Evolutionary conservation across 2,113 vertebrate species (phyloP).

Genomic region (Miniopterus natalensis): DNA sequence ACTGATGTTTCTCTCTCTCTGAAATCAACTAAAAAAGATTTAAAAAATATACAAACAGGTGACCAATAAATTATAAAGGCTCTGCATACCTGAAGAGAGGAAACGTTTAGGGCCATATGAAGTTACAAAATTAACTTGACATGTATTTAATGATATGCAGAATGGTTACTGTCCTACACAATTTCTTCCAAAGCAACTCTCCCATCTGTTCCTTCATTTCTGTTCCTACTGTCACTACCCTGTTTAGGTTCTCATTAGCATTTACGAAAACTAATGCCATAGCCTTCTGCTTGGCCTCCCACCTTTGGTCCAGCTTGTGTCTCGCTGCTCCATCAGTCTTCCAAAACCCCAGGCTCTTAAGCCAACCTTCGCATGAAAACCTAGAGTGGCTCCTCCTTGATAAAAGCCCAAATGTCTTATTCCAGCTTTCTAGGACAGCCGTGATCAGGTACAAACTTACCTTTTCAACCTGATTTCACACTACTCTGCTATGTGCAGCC

Average conservation of each 20-base stretch:
- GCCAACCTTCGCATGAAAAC: neutral
- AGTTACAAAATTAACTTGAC: conserved; percentile 70
- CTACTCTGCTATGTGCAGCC: neutral
- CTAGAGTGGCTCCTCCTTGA: neutral
- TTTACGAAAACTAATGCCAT: neutral
- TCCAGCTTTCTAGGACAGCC: neutral
- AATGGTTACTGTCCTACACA: conserved; percentile 49
- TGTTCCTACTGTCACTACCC: conserved; percentile 46
- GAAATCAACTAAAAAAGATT: no score
- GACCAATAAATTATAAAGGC: conserved; percentile 49
- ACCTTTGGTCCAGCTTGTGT: neutral
- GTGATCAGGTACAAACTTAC: neutral
- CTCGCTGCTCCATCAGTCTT: neutral
- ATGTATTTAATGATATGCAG: conserved; percentile 68
- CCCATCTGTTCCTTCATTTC: conserved; percentile 77
- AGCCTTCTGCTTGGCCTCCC: neutral
- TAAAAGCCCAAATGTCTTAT: neutral
- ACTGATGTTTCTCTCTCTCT: neutral
- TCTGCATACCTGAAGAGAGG: conserved; percentile 65
- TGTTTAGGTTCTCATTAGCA: conserved; percentile 40
- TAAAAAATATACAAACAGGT: neutral
- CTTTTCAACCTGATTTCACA: conserved; percentile 4
- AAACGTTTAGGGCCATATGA: conserved; percentile 58
- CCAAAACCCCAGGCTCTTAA: neutral
- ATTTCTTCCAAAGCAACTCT: conserved; percentile 70